Base-by-base conservation (phyloP, 2,113 vertebrate genomes). In the Strix uralensis region DNA sequence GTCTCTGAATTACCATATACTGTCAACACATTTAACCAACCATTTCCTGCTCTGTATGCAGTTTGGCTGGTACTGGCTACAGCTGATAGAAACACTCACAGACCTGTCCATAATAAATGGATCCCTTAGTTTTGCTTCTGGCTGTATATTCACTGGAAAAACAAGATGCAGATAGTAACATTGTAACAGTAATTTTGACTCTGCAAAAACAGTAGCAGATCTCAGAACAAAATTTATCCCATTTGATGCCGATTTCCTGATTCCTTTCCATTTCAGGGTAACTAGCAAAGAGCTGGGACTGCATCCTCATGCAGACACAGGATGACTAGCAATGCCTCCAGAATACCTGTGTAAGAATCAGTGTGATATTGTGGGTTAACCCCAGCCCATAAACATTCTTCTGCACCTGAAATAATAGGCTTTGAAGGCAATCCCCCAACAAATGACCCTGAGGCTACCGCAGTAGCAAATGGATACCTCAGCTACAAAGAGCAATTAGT, bases 1-100 rank as follows among this genome's bases (percentile, higher is more conserved):
- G 3, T 87, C 65, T 72, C 87, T 91, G 73, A 91, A 96, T 89
- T 83, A 57, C 80, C 86, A 86, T 62, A 71, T 4, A 51, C 61
- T 85, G 81, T 87, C 81, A 94, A 91, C 78, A 93, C 57, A 23
- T 55, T 67, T 75, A 94, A 75, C 78, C 85, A 94, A 85, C 32
- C 84, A 87, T 57, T 94, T 92, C 73, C 81, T 51, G 65, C 63
- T 74, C 65, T 34, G 5, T 15, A 16, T 26, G 54, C 58, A 73
- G 72, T 49, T 80, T 92, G 92, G 47, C 51, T 74, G 29, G 65
- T 87, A 79, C 52, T 63, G 78, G 52, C 44, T 66, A 67, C 66
- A 94, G 74, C 79, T 59, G 81, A 74, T 25, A 89, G 27, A 83
- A 92, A 69, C 57, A 61, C 80, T 65, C 72, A 91, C 7, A 23